These are phyloP conservation scores for Xanthostigma xanthostigma DNA, from an alignment of 2,888 invertebrate species.

Conservation along the genomic window DNA sequence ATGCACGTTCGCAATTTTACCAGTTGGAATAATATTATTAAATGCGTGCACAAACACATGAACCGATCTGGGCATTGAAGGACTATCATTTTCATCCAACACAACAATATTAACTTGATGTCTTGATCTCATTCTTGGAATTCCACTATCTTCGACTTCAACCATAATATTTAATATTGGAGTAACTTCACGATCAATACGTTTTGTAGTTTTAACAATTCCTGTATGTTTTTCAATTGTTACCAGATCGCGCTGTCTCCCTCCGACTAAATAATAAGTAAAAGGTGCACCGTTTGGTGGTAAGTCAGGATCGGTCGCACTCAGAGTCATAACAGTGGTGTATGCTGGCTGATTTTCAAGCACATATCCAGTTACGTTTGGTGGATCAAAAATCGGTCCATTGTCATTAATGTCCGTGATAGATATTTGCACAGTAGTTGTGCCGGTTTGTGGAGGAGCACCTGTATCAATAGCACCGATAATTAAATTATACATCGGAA, in stretches of 20 bases:
- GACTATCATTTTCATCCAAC: slow-evolving; percentile 81
- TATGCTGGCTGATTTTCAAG: slow-evolving; percentile 77
- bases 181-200: slow-evolving; percentile 68
- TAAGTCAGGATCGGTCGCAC: slow-evolving; percentile 76
- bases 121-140: slow-evolving; percentile 67
- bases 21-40: slow-evolving; percentile 57
- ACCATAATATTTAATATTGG: slow-evolving; percentile 61
- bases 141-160: slow-evolving; percentile 79
- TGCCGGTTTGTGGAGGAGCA: slow-evolving; percentile 82
- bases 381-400: slow-evolving; percentile 66
- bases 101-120: slow-evolving; percentile 62
- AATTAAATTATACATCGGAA: slow-evolving; percentile 56
- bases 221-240: slow-evolving; percentile 69
- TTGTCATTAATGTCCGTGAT: slow-evolving; percentile 87
- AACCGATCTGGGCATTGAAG: slow-evolving; percentile 69
- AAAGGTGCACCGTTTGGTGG: slow-evolving; percentile 87
- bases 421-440: slow-evolving; percentile 64
- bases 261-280: slow-evolving; percentile 62
- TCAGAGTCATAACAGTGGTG: slow-evolving; percentile 69
- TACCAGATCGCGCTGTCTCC: slow-evolving; percentile 60
- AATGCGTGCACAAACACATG: slow-evolving; percentile 66
- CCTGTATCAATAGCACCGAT: slow-evolving; percentile 84
- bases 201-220: slow-evolving; percentile 58
- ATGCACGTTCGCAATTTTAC: slow-evolving; percentile 81
- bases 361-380: slow-evolving; percentile 58